Evolutionary conservation across 2,888 invertebrate genomes (phyloP), one percentile per base, ranked within the genome.

Genomic region (Plemyria rubiginata): DNA sequence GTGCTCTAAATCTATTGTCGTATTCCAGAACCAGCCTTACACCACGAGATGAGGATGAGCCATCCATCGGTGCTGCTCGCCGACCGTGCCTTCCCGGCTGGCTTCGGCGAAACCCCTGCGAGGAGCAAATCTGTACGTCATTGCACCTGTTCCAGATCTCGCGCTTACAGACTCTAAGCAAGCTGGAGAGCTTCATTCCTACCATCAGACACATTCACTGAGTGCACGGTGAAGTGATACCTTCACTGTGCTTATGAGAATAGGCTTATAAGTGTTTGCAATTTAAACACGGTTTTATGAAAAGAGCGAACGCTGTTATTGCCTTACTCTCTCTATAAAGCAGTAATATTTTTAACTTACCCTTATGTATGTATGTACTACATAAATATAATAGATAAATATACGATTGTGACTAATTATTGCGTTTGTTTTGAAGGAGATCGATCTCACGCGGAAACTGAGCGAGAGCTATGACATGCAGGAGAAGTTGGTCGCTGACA

Each of bases 381-480:
- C 22, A 22, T 22, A 22, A 1, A 43, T 41, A 72, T 77, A 72
- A 72, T 64, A 54, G 70, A 12, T 71, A 78, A 75, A 76, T 76
- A 76, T 66, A 75, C 32, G 56, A 50, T 69, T 68, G 68, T 71
- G 67, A 73, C 67, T 52, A 59, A 71, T 68, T 6, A 1, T 16
- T 36, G 55, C 13, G 64, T 64, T 64, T 78, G 71, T 76, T 84
- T 81, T 79, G 67, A 86, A 90, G 90, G 91, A 89, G 72, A 83
- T 90, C 75, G 90, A 90, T 73, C 82, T 89, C 72, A 88, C 94
- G 9, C 92, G 94, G 71, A 94, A 94, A 75, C 85, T 95, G 63
- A 94, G 88, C 63, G 95, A 95, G 77, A 94, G 95, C 71, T 94
- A 95, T 80, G 93, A 93, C 70, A 94, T 95, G 94, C 95, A 95